These are phyloP conservation scores for Cephus rjabovi DNA, from an alignment of 2,888 invertebrate genomes.

Conservation along the genomic window DNA sequence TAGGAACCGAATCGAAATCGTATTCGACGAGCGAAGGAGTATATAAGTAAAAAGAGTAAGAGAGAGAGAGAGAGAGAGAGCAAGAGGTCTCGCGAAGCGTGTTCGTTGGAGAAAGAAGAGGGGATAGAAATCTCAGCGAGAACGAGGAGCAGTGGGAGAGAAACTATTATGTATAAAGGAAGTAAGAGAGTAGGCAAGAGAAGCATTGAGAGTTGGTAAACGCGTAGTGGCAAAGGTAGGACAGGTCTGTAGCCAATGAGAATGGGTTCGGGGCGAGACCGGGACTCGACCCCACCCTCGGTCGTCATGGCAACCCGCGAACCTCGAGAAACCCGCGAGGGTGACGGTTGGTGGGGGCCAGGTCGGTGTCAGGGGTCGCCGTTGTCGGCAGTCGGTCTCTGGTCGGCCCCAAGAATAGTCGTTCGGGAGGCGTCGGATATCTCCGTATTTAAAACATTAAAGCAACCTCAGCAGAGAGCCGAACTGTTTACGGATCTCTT, in stretches of 20 bases:
- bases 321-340: conserved; percentile 60
- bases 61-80: conserved; percentile 27
- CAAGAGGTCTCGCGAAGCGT: conserved; percentile 23
- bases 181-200: conserved; percentile 32
- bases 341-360: conserved; percentile 36
- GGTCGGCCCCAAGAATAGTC: conserved; percentile 64
- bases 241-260: conserved; percentile 60
- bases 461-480: conserved; percentile 6
- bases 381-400: conserved; percentile 64
- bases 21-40: conserved; percentile 13
- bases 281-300: conserved; percentile 64
- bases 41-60: conserved; percentile 3
- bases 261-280: conserved; percentile 60
- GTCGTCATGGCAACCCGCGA: conserved; percentile 62
- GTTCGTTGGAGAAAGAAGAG: neutral
- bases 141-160: conserved; percentile 10
- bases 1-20: neutral
- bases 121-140: conserved; percentile 9
- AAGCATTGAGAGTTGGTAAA: conserved; percentile 30
- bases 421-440: conserved; percentile 47
- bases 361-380: conserved; percentile 66
- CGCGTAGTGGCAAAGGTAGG: conserved; percentile 49
- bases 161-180: conserved; percentile 24
- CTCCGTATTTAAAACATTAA: neutral
- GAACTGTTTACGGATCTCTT: conserved; percentile 5